These are phyloP conservation scores for Ambastaia sidthimunki DNA, from an alignment of 2,797 vertebrate species.

Conservation along the genomic window DNA sequence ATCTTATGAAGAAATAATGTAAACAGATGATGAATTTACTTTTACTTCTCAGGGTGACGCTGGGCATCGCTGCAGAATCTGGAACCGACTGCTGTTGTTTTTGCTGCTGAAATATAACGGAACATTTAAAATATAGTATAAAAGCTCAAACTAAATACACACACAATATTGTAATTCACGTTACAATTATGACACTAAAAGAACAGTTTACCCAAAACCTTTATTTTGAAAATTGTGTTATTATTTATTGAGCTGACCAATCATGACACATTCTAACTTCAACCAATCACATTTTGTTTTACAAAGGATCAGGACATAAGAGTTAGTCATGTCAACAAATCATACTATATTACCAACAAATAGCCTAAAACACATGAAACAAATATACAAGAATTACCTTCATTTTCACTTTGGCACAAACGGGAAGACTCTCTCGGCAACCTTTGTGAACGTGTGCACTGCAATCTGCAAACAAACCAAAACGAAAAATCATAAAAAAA, in stretches of 20 bases:
- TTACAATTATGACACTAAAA: no score
- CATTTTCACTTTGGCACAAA: slow-evolving; percentile 86
- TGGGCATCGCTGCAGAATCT: slow-evolving; percentile 79
- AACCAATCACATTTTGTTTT: no score
- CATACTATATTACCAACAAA: neutral
- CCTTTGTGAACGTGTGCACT: slow-evolving; percentile 85
- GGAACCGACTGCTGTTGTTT: slow-evolving; percentile 73
- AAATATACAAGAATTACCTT: slow-evolving; percentile 76
- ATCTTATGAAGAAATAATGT: neutral
- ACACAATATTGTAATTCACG: no score
- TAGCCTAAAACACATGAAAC: neutral
- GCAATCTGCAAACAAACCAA: slow-evolving; percentile 80
- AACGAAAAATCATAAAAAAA: neutral
- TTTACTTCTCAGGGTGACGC: slow-evolving; percentile 84
- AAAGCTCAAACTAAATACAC: neutral
- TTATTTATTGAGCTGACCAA: no score
- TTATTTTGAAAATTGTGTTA: no score
- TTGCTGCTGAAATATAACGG: slow-evolving; percentile 71
- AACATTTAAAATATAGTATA: neutral
- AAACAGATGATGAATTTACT: slow-evolving; percentile 70
- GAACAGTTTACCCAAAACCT: no score
- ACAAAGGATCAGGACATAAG: no score
- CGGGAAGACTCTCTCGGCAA: slow-evolving; percentile 83
- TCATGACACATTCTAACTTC: no score
- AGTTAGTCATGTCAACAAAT: neutral